phyloP scores from a whole-genome alignment of 2,113 vertebrate species.

The Lycaon pictus region DNA sequence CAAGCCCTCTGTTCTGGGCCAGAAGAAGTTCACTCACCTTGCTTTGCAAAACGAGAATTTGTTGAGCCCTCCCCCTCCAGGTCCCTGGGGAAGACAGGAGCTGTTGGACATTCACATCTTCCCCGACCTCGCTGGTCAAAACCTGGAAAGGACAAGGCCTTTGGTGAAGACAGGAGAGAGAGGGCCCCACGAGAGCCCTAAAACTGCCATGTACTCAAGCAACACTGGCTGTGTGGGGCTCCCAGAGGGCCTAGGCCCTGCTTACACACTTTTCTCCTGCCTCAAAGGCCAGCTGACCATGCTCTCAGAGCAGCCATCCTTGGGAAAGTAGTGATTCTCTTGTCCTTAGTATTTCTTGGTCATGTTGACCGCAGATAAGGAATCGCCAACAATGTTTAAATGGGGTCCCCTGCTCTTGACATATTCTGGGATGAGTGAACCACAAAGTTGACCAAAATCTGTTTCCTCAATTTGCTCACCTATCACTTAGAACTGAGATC shows the following conservation, averaged over 20 bases:
- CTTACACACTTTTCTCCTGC: accelerated
- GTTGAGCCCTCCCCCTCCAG: constrained; percentile 96
- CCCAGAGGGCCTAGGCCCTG: neutral
- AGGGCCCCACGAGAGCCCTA: neutral
- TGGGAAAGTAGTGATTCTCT: neutral
- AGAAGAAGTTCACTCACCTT: constrained; percentile 87
- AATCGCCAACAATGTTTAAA: too few relatives aligned
- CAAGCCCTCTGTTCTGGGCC: neutral
- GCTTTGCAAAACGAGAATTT: constrained; percentile 94
- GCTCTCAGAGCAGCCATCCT: neutral
- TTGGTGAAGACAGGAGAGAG: neutral
- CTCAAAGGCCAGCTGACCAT: neutral
- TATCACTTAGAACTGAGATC: neutral
- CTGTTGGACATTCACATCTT: constrained; percentile 92
- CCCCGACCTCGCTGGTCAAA: constrained; percentile 93
- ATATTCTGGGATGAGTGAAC: neutral
- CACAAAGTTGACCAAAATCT: neutral
- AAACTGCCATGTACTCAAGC: neutral
- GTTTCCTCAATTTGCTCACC: neutral
- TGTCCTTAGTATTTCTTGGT: neutral
- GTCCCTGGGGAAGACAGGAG: constrained; percentile 88
- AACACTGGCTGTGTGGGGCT: accelerated
- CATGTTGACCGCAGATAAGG: neutral
- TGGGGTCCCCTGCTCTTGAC: neutral
- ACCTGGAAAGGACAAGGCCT: constrained; percentile 85